Percentiles rank a stretch among this genome's conserved stretches.
Evolutionary conservation across 1,140 invertebrate species (phyloP).

Genomic region (Aphidius ervi): DNA sequence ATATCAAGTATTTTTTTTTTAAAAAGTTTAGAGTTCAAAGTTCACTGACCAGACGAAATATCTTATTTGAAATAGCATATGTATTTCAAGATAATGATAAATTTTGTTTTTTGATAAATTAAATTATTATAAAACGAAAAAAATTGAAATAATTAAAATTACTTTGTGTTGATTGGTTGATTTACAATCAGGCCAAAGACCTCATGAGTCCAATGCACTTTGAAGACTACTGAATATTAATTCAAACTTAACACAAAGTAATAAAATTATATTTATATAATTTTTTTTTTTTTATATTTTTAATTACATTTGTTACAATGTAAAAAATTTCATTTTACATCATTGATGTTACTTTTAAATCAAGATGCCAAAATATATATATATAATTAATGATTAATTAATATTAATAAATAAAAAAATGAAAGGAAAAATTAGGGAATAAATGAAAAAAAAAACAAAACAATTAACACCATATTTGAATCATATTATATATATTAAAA

Average conservation of each 20-base stretch:
- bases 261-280: constrained; percentile 24
- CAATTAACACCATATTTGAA: constrained; percentile 44
- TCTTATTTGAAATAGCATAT: background rate
- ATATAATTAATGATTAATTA: background rate
- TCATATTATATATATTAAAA: constrained; percentile 52
- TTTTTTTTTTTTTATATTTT: constrained; percentile 18
- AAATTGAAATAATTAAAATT: too few species aligned
- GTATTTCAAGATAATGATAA: too few species aligned
- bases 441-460: constrained; percentile 42
- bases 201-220: too few species aligned
- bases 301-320: constrained; percentile 2
- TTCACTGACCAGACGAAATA: constrained; percentile 1
- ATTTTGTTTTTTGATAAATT: too few species aligned
- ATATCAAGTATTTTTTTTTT: background rate
- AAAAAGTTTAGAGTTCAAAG: background rate
- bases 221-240: too few species aligned
- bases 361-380: constrained; percentile 2
- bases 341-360: too few species aligned
- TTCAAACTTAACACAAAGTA: too few species aligned
- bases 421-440: constrained; percentile 33
- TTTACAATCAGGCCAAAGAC: too few species aligned
- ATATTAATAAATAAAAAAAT: constrained; percentile 24
- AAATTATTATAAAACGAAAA: too few species aligned
- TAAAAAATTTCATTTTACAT: background rate
- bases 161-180: too few species aligned